Base-by-base conservation (phyloP, 1,140 invertebrate genomes). In the Macrostomum lignano region DNA sequence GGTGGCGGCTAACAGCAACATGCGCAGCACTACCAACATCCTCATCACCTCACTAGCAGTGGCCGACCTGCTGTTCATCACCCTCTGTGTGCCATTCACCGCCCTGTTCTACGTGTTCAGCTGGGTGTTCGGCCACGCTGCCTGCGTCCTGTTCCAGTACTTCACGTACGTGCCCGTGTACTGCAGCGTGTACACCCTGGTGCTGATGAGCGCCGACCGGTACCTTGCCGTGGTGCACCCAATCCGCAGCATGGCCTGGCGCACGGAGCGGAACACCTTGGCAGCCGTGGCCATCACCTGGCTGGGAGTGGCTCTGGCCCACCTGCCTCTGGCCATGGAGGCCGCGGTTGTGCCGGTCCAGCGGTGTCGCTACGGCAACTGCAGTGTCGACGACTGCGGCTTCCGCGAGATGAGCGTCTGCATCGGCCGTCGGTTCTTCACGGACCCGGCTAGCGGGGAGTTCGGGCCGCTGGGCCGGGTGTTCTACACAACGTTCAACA, bases 211-310 rank as follows among this genome's bases (percentile, higher is more conserved):
- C 11, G 54, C 86, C 15, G 82, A 91, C 52, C 67, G 82, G 39
- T 91, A 79, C 53, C 62, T 93, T 44, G 82, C 82, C 14, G 79
- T 93, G 7, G 79, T 86, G 0, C 75, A 84, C 56, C 78, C 82
- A 0, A 75, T 91, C 35, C 65, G 70, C 1, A 81, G 75, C 30
- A 84, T 81, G 67, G 71, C 73, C 0, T 67, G 41, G 49, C 66
- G 82, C 33, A 91, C 74, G 1, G 73, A 82, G 49, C 65, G 63
- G 26, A 82, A 88, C 52, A 76, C 79, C 1, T 63, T 65, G 31
- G 46, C 68, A 24, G 52, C 70, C 10, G 66, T 72, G 38, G 61
- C 58, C 1, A 40, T 63, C n/a, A 67, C 69, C 13, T 88, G 79
- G 81, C 59, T 70, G 7, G 42, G 61, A 6, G 62, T 79, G 17